A percentile compares a stretch with the other conserved stretches of the same genome.
Conservation (phyloP, 2,113 vertebrate species). For the Pterophyllum scalare region DNA sequence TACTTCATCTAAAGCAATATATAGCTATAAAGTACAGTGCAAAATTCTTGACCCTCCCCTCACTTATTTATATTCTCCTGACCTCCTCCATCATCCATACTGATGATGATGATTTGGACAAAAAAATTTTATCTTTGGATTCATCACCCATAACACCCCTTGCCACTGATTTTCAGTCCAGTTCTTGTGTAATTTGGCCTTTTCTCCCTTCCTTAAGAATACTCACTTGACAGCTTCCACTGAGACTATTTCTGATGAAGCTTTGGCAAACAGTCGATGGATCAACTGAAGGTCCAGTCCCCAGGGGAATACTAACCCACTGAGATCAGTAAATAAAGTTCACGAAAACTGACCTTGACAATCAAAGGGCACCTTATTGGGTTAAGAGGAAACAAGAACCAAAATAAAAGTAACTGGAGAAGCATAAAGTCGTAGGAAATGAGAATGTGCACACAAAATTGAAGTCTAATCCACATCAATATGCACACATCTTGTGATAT, state of each 20-base stretch:
- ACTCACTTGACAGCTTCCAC: too few relatives aligned
- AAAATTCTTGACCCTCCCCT: not conserved
- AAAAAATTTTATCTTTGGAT: not conserved
- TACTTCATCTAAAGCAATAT: not conserved
- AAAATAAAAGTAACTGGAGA: not conserved
- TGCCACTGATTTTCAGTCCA: not conserved
- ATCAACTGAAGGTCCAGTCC: not conserved
- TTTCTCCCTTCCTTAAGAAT: too few relatives aligned
- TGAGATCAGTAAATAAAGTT: not conserved
- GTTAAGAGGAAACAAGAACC: not conserved
- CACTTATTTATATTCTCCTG: not conserved
- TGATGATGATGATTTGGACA: not conserved
- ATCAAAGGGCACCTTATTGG: not conserved
- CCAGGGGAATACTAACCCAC: not conserved
- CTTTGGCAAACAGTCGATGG: too few relatives aligned
- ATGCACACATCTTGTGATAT: not conserved
- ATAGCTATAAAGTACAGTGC: not conserved
- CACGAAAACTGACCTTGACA: not conserved
- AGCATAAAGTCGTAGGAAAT: too few relatives aligned
- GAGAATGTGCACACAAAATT: too few relatives aligned
- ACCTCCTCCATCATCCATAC: not conserved
- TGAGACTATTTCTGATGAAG: too few relatives aligned
- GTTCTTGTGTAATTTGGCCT: not conserved
- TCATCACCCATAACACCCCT: too few relatives aligned
- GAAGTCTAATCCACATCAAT: too few relatives aligned